Evolutionary conservation across 2,797 vertebrate species (phyloP), one percentile per base, ranked within the genome.

Genomic region (Galagoides demidoff): DNA sequence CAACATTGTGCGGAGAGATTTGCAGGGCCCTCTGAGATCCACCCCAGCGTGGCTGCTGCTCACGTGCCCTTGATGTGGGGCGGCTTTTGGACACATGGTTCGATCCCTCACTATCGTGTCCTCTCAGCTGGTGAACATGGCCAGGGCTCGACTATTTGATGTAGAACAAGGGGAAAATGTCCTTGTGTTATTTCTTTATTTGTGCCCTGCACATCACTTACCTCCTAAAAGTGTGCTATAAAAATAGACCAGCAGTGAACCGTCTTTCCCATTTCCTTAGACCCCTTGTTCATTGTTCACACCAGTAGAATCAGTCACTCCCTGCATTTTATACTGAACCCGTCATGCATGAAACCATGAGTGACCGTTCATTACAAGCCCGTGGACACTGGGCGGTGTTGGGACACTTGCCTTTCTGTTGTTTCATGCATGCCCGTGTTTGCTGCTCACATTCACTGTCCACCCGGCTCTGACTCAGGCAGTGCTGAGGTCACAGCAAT

Each of bases 371-470:
- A 31, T 37, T 27, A 12, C 20, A 88, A 25, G 22, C 2, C 27
- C 27, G 5, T 0, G 25, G 34, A 37, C 31, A 43, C 1, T 34
- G 1, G 9, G 20, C 19, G 2, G 7, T 9, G 5, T 16, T 22
- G 7, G 71, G 23, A 1, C 16, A 34, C 31, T 37, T 27, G 11
- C 34, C 31, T n/a, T 74, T 3, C 19, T 8, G 12, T 49, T 83
- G 29, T 10, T 61, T 22, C 55, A 12, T 9, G 16, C 17, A 23
- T 4, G 12, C 25, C 2, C 20, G 34, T 37, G 1, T 81, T 27
- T 39, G 19, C 6, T 31, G n/a, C 39, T 63, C 27, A 7, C 3
- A 31, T 19, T 34, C 17, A 8, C 3, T 5, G 23, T 57, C 29
- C 43, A 2, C 16, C 31, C 20, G 52, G 25, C 25, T 49, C 0